phyloP scores from a whole-genome alignment of 2,797 vertebrate genomes.

The Sebastolobus alascanus region DNA sequence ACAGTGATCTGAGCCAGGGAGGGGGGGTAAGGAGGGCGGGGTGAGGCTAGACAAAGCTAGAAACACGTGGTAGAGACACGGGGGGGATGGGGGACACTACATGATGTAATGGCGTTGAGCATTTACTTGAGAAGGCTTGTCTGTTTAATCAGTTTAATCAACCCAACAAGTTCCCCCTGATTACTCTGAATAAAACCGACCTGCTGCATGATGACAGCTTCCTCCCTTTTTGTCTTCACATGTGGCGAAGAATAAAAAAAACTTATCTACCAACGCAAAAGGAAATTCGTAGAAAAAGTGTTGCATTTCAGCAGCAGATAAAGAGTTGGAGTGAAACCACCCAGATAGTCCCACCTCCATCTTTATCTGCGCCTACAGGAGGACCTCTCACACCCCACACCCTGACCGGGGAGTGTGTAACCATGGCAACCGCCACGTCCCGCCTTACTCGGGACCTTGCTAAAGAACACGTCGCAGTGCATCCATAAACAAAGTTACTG shows the following conservation, averaged over 20 bases:
- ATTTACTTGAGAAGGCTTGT: not conserved
- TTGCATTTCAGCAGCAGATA: constrained; percentile 78
- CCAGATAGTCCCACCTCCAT: constrained; percentile 72
- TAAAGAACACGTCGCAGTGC: not conserved
- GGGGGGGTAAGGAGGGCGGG: too few species aligned
- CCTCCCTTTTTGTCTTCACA: constrained; percentile 2
- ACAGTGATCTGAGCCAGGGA: constrained; percentile 8
- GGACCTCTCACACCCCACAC: constrained; percentile 73
- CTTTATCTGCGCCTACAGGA: constrained; percentile 81
- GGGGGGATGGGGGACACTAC: not conserved
- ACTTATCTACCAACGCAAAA: constrained; percentile 58
- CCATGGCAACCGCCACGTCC: constrained; percentile 55
- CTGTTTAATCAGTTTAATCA: constrained; percentile 14
- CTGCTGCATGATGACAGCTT: not conserved
- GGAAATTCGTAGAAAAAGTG: constrained; percentile 49
- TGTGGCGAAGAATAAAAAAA: constrained; percentile 16
- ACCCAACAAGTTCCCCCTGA: not conserved
- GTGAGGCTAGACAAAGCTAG: not conserved
- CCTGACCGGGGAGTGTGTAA: constrained; percentile 68
- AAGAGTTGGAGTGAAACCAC: constrained; percentile 59
- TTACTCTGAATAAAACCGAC: not conserved
- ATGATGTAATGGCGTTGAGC: constrained; percentile 2
- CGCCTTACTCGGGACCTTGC: constrained; percentile 13
- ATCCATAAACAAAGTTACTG: not conserved
- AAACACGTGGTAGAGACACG: not conserved